Evolutionary conservation across 2,113 vertebrate species (phyloP), one percentile per base, ranked within the genome.

Genomic region (Dicentrarchus labrax): DNA sequence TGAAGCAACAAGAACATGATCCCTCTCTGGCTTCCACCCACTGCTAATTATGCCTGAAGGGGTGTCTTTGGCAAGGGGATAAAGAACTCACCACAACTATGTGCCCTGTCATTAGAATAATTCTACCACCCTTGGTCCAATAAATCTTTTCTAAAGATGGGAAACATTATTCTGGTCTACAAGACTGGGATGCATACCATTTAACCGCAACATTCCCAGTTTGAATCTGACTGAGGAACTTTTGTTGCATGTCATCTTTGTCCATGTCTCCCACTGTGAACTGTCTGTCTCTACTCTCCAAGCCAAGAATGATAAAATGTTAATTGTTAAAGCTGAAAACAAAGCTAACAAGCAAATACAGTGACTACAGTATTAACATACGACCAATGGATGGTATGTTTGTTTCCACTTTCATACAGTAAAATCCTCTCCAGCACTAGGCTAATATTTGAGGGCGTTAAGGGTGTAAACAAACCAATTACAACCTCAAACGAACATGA

Each of bases 381-480:
- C 6, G 38, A 22, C 39, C 2, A 30, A 36, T 11, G 60, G 21
- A 39, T 6, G 38, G 17, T 7, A 17, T 24, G 7, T 41, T 43
- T 4, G 8, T 51, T 50, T 38, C 36, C 61, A 38, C 50, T 48
- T 17, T 50, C 16, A 13, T 22, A 8, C 41, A 15, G 1, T 67
- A 17, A 48, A 53, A 30, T 57, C 30, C 8, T 50, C 41, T 53
- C 5, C 38, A 13, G 62, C 43, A n/a, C 6, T 30, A 3, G 30
- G 30, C 30, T 30, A 30, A 57, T 80, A 62, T 69, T 73, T 51
- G 39, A 80, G 16, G 65, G 12, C 15, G 10, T 77, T n/a, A 45
- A 71, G 17, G 65, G 75, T 76, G 87, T 82, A 85, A 92, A 87
- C 90, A 86, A 71, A 89, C 57, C 62, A 68, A 73, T 82, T 48